These are phyloP conservation scores for Eurystomus gularis DNA, from an alignment of 2,113 vertebrate species.

Conservation along the genomic window DNA sequence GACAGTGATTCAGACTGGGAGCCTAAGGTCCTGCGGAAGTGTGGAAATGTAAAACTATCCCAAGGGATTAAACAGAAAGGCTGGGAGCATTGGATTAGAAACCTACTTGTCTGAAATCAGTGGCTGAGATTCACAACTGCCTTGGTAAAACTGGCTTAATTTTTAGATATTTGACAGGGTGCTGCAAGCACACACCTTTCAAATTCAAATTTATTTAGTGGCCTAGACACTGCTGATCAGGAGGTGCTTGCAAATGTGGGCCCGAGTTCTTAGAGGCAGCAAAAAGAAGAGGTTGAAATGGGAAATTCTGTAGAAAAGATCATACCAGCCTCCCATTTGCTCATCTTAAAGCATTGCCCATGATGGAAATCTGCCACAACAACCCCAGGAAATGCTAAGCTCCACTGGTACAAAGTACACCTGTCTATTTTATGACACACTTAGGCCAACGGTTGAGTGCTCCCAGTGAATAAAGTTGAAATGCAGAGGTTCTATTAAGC, in stretches of 20 bases:
- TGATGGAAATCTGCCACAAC: neutral
- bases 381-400: neutral
- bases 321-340: neutral
- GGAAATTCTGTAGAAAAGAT: neutral
- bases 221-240: neutral
- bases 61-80: neutral
- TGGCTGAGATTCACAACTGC: neutral
- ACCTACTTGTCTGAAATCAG: neutral
- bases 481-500: neutral
- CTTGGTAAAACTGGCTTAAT: neutral
- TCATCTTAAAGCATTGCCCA: neutral
- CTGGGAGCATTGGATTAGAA: neutral
- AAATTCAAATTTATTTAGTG: neutral
- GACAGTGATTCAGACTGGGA: neutral
- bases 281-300: neutral
- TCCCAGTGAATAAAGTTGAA: constrained; percentile 30
- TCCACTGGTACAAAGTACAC: neutral
- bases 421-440: constrained; percentile 43
- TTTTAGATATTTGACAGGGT: neutral
- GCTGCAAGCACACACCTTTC: neutral
- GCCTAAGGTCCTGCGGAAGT: neutral
- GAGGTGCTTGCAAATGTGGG: neutral
- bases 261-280: neutral
- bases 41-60: neutral
- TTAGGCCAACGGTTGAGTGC: neutral